These are phyloP conservation scores for Distichodus sexfasciatus DNA, from an alignment of 2,797 vertebrate genomes.

Conservation along the genomic window DNA sequence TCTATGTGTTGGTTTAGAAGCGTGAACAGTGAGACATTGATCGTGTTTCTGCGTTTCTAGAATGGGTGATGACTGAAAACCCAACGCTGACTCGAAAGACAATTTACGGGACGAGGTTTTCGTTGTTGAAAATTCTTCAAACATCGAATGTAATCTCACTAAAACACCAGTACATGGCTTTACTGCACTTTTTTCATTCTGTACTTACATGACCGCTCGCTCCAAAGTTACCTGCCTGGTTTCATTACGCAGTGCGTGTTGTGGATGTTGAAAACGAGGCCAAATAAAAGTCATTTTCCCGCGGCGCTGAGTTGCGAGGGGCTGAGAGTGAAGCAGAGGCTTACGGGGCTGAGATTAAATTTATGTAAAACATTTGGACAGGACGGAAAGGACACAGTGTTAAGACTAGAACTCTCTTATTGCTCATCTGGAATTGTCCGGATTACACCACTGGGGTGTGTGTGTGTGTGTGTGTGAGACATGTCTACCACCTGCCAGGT, in stretches of 20 bases:
- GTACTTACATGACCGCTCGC: background rate
- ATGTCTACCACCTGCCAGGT: background rate
- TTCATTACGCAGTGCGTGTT: background rate
- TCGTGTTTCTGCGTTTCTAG: too few species aligned
- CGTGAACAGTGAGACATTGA: too few species aligned
- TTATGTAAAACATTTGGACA: too few species aligned
- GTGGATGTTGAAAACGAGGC: too few species aligned
- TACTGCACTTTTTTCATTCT: background rate
- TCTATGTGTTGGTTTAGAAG: too few species aligned
- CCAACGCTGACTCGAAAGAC: too few species aligned
- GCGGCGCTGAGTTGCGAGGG: too few species aligned
- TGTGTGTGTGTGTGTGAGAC: background rate
- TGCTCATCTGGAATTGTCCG: background rate
- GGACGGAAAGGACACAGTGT: background rate
- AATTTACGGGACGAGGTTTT: too few species aligned
- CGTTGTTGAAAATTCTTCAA: too few species aligned
- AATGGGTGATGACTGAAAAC: too few species aligned
- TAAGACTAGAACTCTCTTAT: background rate
- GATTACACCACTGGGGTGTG: background rate
- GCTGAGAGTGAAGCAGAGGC: background rate
- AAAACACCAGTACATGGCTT: background rate
- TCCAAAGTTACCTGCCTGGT: background rate
- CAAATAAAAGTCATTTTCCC: too few species aligned
- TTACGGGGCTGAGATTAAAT: background rate
- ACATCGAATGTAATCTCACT: constrained; percentile 8